Base-by-base conservation (phyloP, 2,888 invertebrate genomes). In the Aethes cnicana region DNA sequence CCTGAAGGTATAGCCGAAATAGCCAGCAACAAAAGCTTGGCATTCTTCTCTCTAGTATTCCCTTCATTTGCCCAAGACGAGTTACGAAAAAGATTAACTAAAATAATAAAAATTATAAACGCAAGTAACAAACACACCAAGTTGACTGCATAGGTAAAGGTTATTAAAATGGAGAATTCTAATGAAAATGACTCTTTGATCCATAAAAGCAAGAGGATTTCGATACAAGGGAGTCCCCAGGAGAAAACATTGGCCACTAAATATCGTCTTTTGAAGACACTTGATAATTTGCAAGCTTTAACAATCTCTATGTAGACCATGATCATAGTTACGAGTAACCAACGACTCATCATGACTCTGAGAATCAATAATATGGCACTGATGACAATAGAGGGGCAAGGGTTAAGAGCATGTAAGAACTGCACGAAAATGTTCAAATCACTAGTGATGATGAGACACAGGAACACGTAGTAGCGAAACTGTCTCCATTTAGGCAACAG, bases 1-100 rank as follows among this genome's bases (percentile, higher is more conserved):
- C 46, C 46, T 14, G 46, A 36, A 4, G 46, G 46, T 36, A 47
- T 47, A 18, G 26, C n/a, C n/a, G 28, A 12, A 1, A 20, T 2
- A 9, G 36, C 20, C 0, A 18, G 25, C 2, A 47, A 9, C n/a
- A 28, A 2, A 0, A 47, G 4, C 8, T 12, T 47, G 2, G 46
- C 18, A 26, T 3, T 20, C 11, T 21, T 20, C n/a, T 26, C 28
- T 4, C 7, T 35, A 12, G 12, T 11, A 8, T 20, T 6, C 3
- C 26, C 9, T 16, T 14, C 20, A 6, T 12, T 16, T 4, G 6
- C 20, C 8, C 20, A 9, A 1, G 33, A 12, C 5, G 36, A 20
- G 9, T 28, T 26, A n/a, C 36, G n/a, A 18, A 17, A 21, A 28
- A 20, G 18, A 9, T 9, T 36, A 4, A 36, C 26, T 3, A 25